Conservation (phyloP, 2,113 vertebrate species). For the Indri indri region DNA sequence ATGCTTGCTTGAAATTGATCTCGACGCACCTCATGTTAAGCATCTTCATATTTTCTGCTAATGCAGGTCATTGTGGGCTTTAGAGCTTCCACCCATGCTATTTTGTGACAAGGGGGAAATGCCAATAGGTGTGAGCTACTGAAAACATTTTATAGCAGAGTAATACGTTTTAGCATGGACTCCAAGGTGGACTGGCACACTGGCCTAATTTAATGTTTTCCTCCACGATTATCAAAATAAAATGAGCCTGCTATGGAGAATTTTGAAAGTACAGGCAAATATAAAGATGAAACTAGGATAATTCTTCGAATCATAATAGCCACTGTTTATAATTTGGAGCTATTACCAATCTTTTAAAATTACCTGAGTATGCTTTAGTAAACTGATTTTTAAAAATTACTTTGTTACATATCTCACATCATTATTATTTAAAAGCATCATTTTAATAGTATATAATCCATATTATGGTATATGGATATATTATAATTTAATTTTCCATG, state of each 20-base stretch:
- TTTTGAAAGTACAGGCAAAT: not conserved
- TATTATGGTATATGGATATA: not conserved
- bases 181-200: not conserved
- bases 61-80: conserved; percentile 10
- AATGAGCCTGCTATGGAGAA: not conserved
- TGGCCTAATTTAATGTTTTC: not conserved
- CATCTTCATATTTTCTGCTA: conserved; percentile 51
- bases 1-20: conserved; percentile 62
- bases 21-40: conserved; percentile 61
- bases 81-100: not conserved
- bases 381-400: not conserved
- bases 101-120: not conserved
- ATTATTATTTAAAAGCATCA: not conserved
- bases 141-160: conserved; percentile 15
- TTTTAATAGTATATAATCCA: not conserved
- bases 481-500: not conserved
- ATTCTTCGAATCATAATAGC: not conserved
- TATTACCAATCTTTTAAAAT: not conserved
- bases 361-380: not conserved
- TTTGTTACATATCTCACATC: not conserved
- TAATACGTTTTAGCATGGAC: not conserved
- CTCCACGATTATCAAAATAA: conserved; percentile 11
- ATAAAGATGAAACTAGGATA: not conserved
- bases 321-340: not conserved
- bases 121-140: not conserved